Evolutionary conservation across 1,140 invertebrate genomes (phyloP), one percentile per base, ranked within the genome.

Genomic region (Belonocnema kinseyi): DNA sequence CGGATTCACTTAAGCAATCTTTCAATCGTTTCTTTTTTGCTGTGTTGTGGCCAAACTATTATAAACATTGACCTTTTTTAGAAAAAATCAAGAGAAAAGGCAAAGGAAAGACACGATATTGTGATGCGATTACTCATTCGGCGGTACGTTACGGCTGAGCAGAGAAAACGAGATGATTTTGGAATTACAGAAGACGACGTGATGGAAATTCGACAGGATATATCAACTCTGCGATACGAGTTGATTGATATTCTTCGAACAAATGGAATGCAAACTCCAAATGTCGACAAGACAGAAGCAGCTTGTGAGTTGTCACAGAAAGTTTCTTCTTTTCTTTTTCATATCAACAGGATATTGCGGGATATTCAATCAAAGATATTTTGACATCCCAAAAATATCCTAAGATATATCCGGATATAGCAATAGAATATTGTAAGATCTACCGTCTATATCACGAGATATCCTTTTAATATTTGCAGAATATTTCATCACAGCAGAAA

Each of bases 161-260:
- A 98, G 88, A 90, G 94, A 40, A 96, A 96, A 79, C 92, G 95
- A 56, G 96, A 97, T 85, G 96, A 97, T 50, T 95, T 94, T 76
- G 96, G 96, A 8, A 97, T 99, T 7, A 98, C 97, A 0, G 97
- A 99, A 86, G 98, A 99, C 89, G 97, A 99, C 88, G 95, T 99
- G 53, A 98, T 98, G 93, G 98, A 99, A 92, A 97, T 99, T 79
- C 95, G 98, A 85, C 97, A 98, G 88, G 97, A 98, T 86, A 98
- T 99, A 79, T 97, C 95, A 12, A 95, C 95, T 1, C 91, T 98
- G 33, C 93, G 95, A 54, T 97, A 95, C 87, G 97, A 99, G 86
- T 91, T 98, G 12, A 94, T 98, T 73, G 97, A 98, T 85, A 97
- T 98, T 81, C 93, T 98, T 3, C 92, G 93, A 71, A 94, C 94